phyloP scores from a whole-genome alignment of 2,113 vertebrate genomes.

The Ceratotherium simum region DNA sequence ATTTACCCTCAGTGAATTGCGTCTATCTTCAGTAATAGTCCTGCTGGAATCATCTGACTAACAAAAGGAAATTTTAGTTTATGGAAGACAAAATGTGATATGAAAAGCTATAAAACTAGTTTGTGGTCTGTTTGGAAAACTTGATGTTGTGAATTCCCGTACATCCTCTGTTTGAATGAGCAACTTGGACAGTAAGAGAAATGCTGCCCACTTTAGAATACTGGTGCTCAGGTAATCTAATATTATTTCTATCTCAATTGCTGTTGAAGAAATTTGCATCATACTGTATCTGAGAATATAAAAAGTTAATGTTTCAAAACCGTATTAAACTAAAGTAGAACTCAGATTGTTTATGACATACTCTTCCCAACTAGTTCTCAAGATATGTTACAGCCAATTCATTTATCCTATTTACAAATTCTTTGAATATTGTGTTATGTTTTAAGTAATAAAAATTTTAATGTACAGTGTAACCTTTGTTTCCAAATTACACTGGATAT shows the following conservation, averaged over 20 bases:
- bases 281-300: constrained; percentile 37
- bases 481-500: constrained; percentile 29
- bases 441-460: constrained; percentile 14
- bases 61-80: constrained; percentile 28
- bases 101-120: constrained; percentile 42
- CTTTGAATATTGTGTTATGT: not conserved
- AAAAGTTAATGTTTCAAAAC: constrained; percentile 56
- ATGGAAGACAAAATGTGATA: not conserved
- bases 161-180: constrained; percentile 2
- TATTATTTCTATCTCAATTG: not conserved
- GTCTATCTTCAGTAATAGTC: not conserved
- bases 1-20: not conserved
- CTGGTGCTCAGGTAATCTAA: not conserved
- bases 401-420: constrained; percentile 39
- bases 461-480: not conserved
- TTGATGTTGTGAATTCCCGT: constrained; percentile 1
- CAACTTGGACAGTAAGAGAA: constrained; percentile 18
- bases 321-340: constrained; percentile 23
- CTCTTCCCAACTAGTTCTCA: constrained; percentile 7
- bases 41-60: not conserved
- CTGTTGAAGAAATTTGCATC: constrained; percentile 13
- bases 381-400: not conserved
- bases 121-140: constrained; percentile 50
- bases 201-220: not conserved
- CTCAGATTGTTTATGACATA: constrained; percentile 45